Evolutionary conservation across 2,888 invertebrate genomes (phyloP).

Genomic region (Drosophila flavopinicola): DNA sequence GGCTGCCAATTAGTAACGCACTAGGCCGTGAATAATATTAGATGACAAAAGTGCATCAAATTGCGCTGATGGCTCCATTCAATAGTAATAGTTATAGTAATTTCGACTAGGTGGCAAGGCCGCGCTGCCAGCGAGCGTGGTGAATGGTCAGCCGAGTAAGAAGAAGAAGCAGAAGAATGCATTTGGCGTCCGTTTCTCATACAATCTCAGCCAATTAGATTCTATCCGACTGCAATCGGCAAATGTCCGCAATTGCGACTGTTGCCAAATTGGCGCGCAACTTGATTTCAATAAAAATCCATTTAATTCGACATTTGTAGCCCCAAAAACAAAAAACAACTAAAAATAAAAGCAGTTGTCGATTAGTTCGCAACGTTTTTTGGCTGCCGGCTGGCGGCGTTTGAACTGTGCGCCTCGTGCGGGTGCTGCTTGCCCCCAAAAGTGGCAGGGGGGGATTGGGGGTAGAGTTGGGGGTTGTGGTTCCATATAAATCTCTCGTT

Average conservation of each 20-base stretch:
- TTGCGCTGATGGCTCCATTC: slow-evolving; percentile 57
- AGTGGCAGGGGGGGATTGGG: background rate
- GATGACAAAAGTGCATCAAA: slow-evolving; percentile 57
- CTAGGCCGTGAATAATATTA: slow-evolving; percentile 70
- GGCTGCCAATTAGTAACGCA: slow-evolving; percentile 78
- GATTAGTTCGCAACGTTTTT: slow-evolving; percentile 74
- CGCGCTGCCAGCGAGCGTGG: background rate
- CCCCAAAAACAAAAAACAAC: slow-evolving; percentile 49
- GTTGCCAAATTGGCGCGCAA: slow-evolving; percentile 45
- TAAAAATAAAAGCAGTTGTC: slow-evolving; percentile 66
- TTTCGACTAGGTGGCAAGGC: slow-evolving; percentile 1
- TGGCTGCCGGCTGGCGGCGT: slow-evolving; percentile 71
- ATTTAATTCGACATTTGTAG: slow-evolving; percentile 82
- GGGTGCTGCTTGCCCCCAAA: slow-evolving; percentile 48
- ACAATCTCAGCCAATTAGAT: slow-evolving; percentile 62
- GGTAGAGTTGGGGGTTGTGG: background rate
- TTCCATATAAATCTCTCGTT: slow-evolving; percentile 74
- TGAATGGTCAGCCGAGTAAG: background rate
- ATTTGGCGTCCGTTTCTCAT: slow-evolving; percentile 8
- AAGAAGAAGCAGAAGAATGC: slow-evolving; percentile 5
- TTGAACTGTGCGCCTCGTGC: slow-evolving; percentile 72
- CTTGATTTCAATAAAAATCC: slow-evolving; percentile 79
- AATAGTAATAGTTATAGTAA: background rate
- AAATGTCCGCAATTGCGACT: slow-evolving; percentile 28
- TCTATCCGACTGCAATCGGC: slow-evolving; percentile 47